These are phyloP conservation scores for Pseudochirops corinnae DNA, from an alignment of 2,797 vertebrate genomes.

Conservation along the genomic window DNA sequence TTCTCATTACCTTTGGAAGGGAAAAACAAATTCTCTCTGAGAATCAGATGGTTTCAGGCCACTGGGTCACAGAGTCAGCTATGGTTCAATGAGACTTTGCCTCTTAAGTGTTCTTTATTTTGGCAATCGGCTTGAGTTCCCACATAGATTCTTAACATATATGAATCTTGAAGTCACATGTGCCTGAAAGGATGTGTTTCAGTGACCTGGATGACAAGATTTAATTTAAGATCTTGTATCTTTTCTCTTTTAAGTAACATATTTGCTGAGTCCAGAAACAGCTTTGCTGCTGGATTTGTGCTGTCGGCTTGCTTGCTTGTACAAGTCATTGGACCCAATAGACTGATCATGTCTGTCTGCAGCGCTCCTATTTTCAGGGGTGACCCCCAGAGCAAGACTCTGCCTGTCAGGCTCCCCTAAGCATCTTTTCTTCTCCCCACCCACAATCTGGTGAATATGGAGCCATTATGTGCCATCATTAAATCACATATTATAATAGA, in stretches of 20 bases:
- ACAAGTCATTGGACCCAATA: neutral
- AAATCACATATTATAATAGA: neutral
- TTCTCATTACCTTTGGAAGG: conserved; percentile 74
- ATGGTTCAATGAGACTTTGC: conserved; percentile 49
- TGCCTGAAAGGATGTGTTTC: conserved; percentile 61
- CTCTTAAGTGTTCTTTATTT: conserved; percentile 51
- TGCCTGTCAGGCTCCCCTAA: neutral
- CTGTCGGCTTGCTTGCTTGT: neutral
- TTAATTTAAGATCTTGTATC: conserved; percentile 59
- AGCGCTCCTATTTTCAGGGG: conserved; percentile 51
- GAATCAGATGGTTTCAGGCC: conserved; percentile 71
- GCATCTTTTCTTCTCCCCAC: neutral
- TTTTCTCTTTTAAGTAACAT: conserved; percentile 2
- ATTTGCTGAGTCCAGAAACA: neutral
- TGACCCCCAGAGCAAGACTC: neutral
- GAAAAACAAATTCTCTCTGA: conserved; percentile 69
- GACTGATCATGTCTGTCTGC: conserved; percentile 37
- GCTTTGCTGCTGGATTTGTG: conserved; percentile 16
- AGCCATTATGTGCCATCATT: neutral
- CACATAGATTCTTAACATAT: conserved; percentile 52
- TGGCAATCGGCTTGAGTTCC: conserved; percentile 61
- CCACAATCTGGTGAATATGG: neutral
- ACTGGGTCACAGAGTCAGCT: conserved; percentile 57
- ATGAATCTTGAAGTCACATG: conserved; percentile 57
- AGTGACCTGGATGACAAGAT: conserved; percentile 45